phyloP scores from a whole-genome alignment of 2,888 invertebrate genomes.

The Polymixis lichenea region DNA sequence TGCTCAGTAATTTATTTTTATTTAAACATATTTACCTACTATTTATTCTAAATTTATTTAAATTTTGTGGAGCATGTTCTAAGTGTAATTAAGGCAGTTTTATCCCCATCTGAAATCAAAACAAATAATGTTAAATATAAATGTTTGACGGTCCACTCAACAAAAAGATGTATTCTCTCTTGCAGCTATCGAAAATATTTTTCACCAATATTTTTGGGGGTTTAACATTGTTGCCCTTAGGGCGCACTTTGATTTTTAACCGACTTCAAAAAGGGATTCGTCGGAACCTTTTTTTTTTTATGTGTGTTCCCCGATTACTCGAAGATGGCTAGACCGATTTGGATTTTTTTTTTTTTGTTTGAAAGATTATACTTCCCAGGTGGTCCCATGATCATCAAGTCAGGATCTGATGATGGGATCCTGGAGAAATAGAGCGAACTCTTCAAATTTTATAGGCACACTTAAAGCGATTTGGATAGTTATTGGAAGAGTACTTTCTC shows the following conservation, averaged over 20 bases:
- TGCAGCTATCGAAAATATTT: background rate
- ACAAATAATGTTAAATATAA: background rate
- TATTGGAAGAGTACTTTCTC: no score
- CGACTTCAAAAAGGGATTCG: no score
- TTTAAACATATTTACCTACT: slow-evolving; percentile 28
- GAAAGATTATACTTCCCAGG: no score
- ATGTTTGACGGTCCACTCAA: background rate
- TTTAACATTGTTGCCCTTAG: background rate
- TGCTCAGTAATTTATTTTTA: slow-evolving; percentile 70
- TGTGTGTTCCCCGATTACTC: no score
- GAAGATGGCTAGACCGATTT: no score
- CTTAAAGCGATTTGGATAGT: no score
- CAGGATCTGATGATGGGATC: no score
- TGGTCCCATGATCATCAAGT: no score
- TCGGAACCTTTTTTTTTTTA: no score
- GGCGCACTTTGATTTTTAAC: background rate
- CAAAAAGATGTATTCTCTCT: background rate
- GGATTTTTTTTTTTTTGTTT: no score
- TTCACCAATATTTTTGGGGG: background rate
- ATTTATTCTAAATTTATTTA: background rate
- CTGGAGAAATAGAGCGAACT: no score
- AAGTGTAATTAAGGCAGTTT: slow-evolving; percentile 54
- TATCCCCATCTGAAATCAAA: slow-evolving; percentile 77
- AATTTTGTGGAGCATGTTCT: slow-evolving; percentile 63
- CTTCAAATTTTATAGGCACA: no score